Base-by-base conservation (phyloP, 2,113 vertebrate genomes). In the Podarcis cretensis region DNA sequence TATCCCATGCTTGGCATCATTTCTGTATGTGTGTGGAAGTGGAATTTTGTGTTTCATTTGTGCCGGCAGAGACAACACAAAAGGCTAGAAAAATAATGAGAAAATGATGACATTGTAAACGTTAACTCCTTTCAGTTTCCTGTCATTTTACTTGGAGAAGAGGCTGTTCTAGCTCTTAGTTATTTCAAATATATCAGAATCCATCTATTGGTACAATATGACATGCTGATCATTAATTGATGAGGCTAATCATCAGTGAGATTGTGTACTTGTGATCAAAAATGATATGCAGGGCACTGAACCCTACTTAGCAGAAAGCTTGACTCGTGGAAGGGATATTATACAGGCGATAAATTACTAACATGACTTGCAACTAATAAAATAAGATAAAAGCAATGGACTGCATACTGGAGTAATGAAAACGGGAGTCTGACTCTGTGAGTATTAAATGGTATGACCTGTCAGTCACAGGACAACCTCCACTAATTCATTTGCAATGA, bases 401-500 rank as follows among this genome's bases (percentile, higher is more conserved):
- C 91, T 86, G 18, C 88, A 81, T 91, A 18, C 90, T 91, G 78
- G 71, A 87, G 90, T 91, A 95, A 63, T 63, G 59, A 14, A 63
- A 18, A 86, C 65, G 0, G 95, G 76, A 92, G 89, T 92, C 91
- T 93, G 84, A 95, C 89, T 90, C 95, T 94, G 90, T 95, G 95
- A 95, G 94, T 96, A 94, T 96, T 96, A 93, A 93, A 97, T 95
- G 93, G 95, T 95, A 96, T 84, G 93, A 96, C 85, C 93, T 93
- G 85, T 94, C 91, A 21, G 86, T 85, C 85, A 84, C 83, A 91
- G 92, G 86, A 87, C 86, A 91, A 88, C 75, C 91, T 93, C 87
- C 79, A 91, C 86, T 96, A 95, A 96, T 96, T 97, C 86, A 91
- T 94, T 96, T 96, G 81, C 71, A 76, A 85, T 88, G 93, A 91